Percentiles rank a stretch among this genome's conserved stretches.
Conservation (phyloP, 2,888 invertebrate genomes). For the Trachelus tabidus region DNA sequence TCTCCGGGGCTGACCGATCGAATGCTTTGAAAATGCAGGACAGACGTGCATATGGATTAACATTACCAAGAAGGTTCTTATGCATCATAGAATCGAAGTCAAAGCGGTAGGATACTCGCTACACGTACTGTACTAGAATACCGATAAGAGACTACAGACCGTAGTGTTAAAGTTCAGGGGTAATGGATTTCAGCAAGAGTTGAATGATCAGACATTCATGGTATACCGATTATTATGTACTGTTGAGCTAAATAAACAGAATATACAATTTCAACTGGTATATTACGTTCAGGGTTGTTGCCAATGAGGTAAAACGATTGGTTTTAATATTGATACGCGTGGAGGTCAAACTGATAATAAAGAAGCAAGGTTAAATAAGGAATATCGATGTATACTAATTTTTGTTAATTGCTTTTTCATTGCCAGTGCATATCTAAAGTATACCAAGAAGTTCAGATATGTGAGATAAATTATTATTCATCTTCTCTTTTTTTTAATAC, state of each 20-base stretch:
- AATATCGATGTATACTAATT: not conserved
- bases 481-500: not conserved
- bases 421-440: not conserved
- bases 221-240: not conserved
- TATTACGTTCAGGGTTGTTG: constrained; percentile 51
- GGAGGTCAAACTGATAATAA: not conserved
- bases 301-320: not conserved
- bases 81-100: not conserved
- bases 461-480: not conserved
- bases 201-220: not conserved
- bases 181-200: not conserved
- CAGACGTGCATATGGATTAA: not conserved
- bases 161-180: not conserved
- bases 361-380: not conserved
- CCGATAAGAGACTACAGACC: not conserved
- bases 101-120: not conserved
- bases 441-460: not conserved
- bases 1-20: not conserved
- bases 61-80: not conserved
- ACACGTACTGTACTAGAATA: not conserved
- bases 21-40: not conserved
- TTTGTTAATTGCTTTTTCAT: not conserved
- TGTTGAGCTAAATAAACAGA: not conserved
- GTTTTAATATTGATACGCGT: not conserved
- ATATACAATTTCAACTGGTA: constrained; percentile 31